These are phyloP conservation scores for Zygothrica quintamaculata DNA, from an alignment of 2,888 invertebrate species.

Conservation along the genomic window DNA sequence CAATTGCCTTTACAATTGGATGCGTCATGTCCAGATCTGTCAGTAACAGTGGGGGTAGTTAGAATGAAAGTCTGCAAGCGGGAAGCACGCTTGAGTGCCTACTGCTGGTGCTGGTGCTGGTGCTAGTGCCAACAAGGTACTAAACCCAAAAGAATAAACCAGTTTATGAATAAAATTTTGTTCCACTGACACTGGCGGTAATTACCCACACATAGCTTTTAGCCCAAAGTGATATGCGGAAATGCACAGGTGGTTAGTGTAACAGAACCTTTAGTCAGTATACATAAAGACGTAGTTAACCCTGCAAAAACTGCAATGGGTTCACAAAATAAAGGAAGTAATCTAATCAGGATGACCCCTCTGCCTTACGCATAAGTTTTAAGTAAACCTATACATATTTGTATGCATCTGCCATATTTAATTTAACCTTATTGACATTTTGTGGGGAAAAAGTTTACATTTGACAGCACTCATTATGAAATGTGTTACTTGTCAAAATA, in stretches of 20 bases:
- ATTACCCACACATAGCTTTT: constrained; percentile 65
- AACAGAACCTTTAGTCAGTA: constrained; percentile 41
- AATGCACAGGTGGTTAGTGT: constrained; percentile 42
- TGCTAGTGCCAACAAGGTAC: constrained; percentile 16
- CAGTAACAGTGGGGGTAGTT: constrained; percentile 50
- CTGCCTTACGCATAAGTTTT: no score
- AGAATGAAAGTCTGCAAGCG: constrained; percentile 49
- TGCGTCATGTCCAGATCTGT: constrained; percentile 60
- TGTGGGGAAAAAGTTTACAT: neutral
- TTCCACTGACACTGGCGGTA: constrained; percentile 55
- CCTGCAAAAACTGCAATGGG: constrained; percentile 18
- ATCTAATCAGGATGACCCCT: neutral
- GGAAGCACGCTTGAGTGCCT: constrained; percentile 75
- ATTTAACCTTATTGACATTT: no score
- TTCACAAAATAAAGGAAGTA: constrained; percentile 28
- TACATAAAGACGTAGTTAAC: constrained; percentile 21
- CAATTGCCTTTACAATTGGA: constrained; percentile 33
- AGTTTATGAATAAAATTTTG: constrained; percentile 52
- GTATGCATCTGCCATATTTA: no score
- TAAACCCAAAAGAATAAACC: constrained; percentile 39
- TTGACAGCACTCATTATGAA: neutral
- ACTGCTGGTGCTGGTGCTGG: constrained; percentile 19
- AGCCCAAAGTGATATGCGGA: constrained; percentile 51
- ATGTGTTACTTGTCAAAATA: no score
- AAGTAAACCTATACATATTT: no score